phyloP scores from a whole-genome alignment of 2,113 vertebrate species.

The Spizaetus ornatus region DNA sequence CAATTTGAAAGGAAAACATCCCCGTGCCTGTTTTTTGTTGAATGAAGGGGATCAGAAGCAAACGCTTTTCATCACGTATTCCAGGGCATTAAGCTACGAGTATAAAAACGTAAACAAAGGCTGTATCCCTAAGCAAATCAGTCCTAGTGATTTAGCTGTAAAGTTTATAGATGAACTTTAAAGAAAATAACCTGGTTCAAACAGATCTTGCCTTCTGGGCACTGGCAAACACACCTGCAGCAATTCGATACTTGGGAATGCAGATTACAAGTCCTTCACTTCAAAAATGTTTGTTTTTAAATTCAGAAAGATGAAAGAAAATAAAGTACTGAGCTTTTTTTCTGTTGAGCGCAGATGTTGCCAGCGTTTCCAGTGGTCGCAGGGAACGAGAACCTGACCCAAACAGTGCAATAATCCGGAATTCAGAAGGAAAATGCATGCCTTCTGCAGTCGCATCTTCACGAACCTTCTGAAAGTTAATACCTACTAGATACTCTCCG shows the following conservation, averaged over 20 bases:
- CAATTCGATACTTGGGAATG: conserved; percentile 68
- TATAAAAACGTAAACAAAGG: conserved; percentile 18
- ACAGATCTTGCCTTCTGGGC: conserved; percentile 59
- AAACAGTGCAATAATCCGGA: not conserved
- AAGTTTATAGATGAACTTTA: conserved; percentile 60
- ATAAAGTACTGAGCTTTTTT: conserved; percentile 10
- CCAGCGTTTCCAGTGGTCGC: not conserved
- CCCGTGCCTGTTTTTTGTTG: not conserved
- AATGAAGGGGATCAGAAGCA: not conserved
- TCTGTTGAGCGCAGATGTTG: conserved; percentile 43
- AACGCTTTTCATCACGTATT: conserved; percentile 1
- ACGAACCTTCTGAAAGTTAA: not conserved
- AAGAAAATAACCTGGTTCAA: conserved; percentile 64
- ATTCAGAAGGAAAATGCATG: not conserved
- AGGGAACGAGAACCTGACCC: not conserved
- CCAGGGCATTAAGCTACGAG: not conserved
- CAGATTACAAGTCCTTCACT: conserved; percentile 62
- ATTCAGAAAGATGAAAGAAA: conserved; percentile 62
- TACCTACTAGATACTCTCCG: not conserved
- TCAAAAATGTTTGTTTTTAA: conserved; percentile 68
- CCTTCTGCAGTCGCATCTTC: not conserved
- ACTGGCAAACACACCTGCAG: conserved; percentile 68
- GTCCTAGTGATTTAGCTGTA: not conserved
- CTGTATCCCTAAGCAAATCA: not conserved
- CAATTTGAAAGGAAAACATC: not conserved